These are phyloP conservation scores for Ophioninae sp. DNA, from an alignment of 2,888 invertebrate species.

Conservation along the genomic window DNA sequence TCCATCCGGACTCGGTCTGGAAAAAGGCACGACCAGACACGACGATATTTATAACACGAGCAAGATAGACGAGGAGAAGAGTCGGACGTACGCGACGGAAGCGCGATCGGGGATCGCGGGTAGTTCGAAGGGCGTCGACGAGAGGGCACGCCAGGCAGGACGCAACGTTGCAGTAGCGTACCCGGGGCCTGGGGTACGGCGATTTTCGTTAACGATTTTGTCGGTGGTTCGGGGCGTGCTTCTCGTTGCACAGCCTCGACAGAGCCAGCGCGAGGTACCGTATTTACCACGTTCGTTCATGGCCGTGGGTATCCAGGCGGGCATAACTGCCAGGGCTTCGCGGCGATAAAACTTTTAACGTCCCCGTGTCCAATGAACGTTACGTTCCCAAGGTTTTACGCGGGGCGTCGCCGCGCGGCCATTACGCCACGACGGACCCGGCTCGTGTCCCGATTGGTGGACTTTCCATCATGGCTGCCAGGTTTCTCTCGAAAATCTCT, in stretches of 20 bases:
- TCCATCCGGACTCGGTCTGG: not conserved
- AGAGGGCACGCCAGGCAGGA: conserved; percentile 71
- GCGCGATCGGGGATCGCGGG: conserved; percentile 37
- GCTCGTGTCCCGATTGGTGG: conserved; percentile 72
- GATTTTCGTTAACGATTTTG: conserved; percentile 69
- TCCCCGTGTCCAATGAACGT: conserved; percentile 78
- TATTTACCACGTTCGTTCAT: conserved; percentile 49
- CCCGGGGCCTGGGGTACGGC: conserved; percentile 61
- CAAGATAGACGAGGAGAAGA: not conserved
- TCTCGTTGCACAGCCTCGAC: conserved; percentile 53
- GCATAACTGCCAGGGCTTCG: conserved; percentile 74
- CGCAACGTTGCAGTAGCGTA: conserved; percentile 67
- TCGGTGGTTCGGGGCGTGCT: conserved; percentile 38
- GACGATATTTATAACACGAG: not conserved
- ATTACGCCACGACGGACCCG: conserved; percentile 76
- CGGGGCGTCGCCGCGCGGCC: conserved; percentile 79
- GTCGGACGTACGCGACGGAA: conserved; percentile 42
- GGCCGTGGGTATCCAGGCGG: conserved; percentile 67
- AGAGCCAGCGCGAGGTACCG: conserved; percentile 63
- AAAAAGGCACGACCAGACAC: not conserved
- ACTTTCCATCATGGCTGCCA: conserved; percentile 77
- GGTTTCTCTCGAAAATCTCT: conserved; percentile 68
- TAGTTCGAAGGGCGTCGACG: conserved; percentile 72
- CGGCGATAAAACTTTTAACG: conserved; percentile 79
- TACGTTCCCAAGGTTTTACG: conserved; percentile 73